phyloP scores from a whole-genome alignment of 2,888 invertebrate species.

The Ectobius pallidus region DNA sequence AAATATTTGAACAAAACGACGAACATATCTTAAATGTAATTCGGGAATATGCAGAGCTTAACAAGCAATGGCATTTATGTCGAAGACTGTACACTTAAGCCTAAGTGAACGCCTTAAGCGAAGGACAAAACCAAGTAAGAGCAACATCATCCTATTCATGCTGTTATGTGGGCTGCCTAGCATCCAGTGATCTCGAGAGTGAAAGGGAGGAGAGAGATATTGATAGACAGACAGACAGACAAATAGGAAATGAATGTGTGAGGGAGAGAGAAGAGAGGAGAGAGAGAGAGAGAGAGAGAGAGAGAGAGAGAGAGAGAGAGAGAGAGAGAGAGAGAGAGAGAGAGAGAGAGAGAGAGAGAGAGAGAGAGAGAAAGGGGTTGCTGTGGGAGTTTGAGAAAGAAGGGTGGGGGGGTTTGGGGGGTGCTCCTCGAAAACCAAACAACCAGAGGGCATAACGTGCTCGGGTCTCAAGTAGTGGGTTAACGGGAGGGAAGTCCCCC shows the following conservation, averaged over 20 bases:
- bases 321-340: constrained; percentile 30
- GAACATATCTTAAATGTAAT: too few relatives aligned
- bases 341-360: too few relatives aligned
- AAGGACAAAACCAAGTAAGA: constrained; percentile 33
- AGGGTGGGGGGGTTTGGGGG: constrained; percentile 20
- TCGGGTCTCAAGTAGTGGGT: neutral
- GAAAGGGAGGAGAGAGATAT: too few relatives aligned
- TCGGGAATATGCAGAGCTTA: too few relatives aligned
- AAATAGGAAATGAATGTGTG: too few relatives aligned
- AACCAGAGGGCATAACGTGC: constrained; percentile 47
- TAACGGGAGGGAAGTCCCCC: neutral
- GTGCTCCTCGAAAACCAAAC: constrained; percentile 50
- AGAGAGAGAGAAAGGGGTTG: constrained; percentile 38
- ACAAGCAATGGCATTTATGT: too few relatives aligned
- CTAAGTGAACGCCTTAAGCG: constrained; percentile 36
- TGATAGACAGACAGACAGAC: too few relatives aligned
- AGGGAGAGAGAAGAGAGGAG: too few relatives aligned
- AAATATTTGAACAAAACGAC: too few relatives aligned
- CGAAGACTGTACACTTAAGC: constrained; percentile 35
- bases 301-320: constrained; percentile 32
- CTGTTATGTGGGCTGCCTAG: constrained; percentile 30
- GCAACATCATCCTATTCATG: constrained; percentile 25
- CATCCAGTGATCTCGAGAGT: constrained; percentile 22
- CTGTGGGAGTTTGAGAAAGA: constrained; percentile 29
- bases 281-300: too few relatives aligned